phyloP scores from a whole-genome alignment of 1,140 invertebrate species.

The Drosophila kepulauana region DNA sequence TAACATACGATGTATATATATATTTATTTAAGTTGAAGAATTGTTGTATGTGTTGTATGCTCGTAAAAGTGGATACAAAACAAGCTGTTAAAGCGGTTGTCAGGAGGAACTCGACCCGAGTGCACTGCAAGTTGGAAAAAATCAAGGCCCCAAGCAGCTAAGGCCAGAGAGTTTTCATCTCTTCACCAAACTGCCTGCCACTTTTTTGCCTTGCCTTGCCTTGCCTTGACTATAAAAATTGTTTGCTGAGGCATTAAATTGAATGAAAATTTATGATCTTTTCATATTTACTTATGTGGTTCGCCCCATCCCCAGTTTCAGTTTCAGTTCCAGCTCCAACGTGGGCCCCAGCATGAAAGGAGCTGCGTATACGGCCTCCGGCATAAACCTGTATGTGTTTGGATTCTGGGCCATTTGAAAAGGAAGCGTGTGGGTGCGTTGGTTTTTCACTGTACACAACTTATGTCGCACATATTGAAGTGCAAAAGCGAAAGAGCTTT shows the following conservation, averaged over 20 bases:
- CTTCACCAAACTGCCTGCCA: constrained; percentile 41
- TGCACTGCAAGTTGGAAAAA: constrained; percentile 30
- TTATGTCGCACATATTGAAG: constrained; percentile 38
- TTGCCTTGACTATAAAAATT: constrained; percentile 77
- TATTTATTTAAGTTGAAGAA: constrained; percentile 18
- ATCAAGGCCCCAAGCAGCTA: background rate
- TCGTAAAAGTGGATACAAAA: constrained; percentile 60
- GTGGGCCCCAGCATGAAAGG: constrained; percentile 41
- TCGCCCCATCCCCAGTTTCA: background rate
- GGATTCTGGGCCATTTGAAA: background rate
- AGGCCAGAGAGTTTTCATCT: background rate
- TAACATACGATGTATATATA: background rate
- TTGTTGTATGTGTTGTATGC: constrained; percentile 49
- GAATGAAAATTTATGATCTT: constrained; percentile 85
- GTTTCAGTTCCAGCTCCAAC: background rate
- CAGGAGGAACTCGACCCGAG: constrained; percentile 42
- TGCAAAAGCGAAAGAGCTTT: constrained; percentile 50
- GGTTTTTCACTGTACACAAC: background rate
- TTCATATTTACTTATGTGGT: constrained; percentile 81
- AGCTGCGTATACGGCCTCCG: constrained; percentile 46
- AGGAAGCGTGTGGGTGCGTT: background rate
- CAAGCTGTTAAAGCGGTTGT: constrained; percentile 76
- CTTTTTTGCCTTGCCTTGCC: constrained; percentile 62
- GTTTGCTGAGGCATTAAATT: constrained; percentile 85
- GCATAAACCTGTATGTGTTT: constrained; percentile 49